phyloP scores from a whole-genome alignment of 2,888 invertebrate species.

The Drosophila fungiperda region DNA sequence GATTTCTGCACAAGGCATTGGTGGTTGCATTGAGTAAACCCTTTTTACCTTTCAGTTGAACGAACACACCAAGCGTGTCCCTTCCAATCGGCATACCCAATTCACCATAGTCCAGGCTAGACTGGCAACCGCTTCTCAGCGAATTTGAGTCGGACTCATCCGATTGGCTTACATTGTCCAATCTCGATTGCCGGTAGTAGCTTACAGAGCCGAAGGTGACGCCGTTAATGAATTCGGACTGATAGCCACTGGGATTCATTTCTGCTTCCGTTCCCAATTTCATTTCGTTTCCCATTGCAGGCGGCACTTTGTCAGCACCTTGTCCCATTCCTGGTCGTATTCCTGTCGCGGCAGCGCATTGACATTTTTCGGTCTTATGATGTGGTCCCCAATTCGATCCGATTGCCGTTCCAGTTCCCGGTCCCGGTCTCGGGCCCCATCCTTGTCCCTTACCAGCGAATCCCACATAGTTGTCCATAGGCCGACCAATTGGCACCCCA shows the following conservation, averaged over 20 bases:
- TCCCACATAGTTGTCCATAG: neutral
- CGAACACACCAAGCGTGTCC: slow-evolving; percentile 34
- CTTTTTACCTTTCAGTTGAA: slow-evolving; percentile 25
- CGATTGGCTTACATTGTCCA: neutral
- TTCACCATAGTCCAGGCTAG: neutral
- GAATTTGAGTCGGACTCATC: neutral
- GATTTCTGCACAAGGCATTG: neutral
- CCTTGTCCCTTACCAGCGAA: neutral
- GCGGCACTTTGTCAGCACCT: neutral
- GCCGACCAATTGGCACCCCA: slow-evolving; percentile 8
- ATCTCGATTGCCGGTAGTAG: slow-evolving; percentile 8
- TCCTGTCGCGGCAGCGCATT: neutral
- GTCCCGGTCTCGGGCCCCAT: neutral
- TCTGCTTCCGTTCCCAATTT: neutral
- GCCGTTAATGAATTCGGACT: neutral
- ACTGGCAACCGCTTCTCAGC: slow-evolving; percentile 3
- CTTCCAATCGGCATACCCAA: slow-evolving; percentile 3
- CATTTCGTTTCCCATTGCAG: neutral
- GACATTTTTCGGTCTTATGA: neutral
- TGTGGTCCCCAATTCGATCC: neutral
- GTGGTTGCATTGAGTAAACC: slow-evolving; percentile 22
- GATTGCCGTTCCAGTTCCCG: neutral
- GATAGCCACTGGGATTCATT: neutral
- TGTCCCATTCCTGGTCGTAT: neutral
- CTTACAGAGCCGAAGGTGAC: slow-evolving; percentile 12